Percentiles rank a stretch among this genome's conserved stretches.
Conservation (phyloP, 2,113 vertebrate genomes). For the Phyllostomus discolor region DNA sequence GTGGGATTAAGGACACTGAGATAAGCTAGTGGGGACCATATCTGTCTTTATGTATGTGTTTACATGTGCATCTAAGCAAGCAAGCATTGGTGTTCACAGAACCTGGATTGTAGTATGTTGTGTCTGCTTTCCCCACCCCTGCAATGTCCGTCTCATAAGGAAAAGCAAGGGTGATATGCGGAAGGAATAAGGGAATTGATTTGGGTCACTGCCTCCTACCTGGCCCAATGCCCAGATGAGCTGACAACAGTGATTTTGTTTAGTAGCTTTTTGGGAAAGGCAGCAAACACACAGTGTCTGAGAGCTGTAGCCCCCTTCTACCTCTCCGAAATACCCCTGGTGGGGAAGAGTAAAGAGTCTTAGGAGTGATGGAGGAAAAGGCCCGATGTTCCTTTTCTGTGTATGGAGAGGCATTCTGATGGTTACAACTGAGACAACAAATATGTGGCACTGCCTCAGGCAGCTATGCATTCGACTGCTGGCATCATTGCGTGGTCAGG, state of each 20-base stretch:
- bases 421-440: not conserved
- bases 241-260: not conserved
- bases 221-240: not conserved
- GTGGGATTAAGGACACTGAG: not conserved
- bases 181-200: not conserved
- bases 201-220: not conserved
- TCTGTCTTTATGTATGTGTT: accelerated
- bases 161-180: not conserved
- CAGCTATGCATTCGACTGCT: not conserved
- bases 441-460: not conserved
- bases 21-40: not conserved
- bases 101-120: accelerated
- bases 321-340: accelerated
- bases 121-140: not conserved
- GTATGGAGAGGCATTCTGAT: not conserved
- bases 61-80: not conserved
- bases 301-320: not conserved
- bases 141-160: not conserved
- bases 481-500: not conserved
- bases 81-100: not conserved
- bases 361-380: not conserved
- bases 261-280: not conserved
- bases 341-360: not conserved
- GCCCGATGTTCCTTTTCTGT: not conserved
- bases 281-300: not conserved